Conservation (phyloP, 2,797 vertebrate genomes). For the Syngnathus rostellatus region DNA sequence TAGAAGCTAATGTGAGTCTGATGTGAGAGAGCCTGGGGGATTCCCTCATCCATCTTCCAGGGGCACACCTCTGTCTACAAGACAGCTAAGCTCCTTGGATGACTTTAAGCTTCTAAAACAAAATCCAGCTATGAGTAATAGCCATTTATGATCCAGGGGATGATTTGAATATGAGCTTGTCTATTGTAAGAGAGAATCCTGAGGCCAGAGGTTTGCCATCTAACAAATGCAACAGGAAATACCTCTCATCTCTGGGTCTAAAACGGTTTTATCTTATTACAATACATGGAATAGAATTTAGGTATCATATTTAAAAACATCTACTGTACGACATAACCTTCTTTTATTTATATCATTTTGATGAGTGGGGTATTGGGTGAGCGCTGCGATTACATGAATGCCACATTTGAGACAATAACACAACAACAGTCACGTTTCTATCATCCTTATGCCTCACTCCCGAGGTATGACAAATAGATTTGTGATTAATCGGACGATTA, state of each 20-base stretch:
- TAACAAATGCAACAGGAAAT: constrained; percentile 23
- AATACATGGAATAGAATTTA: constrained; percentile 40
- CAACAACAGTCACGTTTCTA: no score
- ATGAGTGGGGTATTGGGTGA: no score
- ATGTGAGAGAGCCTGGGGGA: constrained; percentile 27
- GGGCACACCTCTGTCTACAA: constrained; percentile 35
- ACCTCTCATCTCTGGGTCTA: constrained; percentile 38
- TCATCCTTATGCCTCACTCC: no score
- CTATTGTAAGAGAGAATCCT: constrained; percentile 43
- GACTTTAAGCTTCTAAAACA: constrained; percentile 47
- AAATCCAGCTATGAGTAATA: constrained; percentile 32
- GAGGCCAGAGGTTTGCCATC: constrained; percentile 42
- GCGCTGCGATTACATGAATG: no score
- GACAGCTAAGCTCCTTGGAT: constrained; percentile 42
- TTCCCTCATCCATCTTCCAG: constrained; percentile 28
- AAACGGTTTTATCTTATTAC: constrained; percentile 54
- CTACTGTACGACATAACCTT: background rate
- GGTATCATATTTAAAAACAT: background rate
- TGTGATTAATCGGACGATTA: no score
- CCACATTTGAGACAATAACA: no score
- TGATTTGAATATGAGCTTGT: constrained; percentile 40
- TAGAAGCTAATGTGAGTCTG: constrained; percentile 24
- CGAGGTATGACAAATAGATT: no score
- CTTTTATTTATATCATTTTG: no score
- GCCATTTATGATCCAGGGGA: constrained; percentile 32